These are phyloP conservation scores for Rhadinocentrus ornatus DNA, from an alignment of 2,797 vertebrate genomes.

Conservation along the genomic window DNA sequence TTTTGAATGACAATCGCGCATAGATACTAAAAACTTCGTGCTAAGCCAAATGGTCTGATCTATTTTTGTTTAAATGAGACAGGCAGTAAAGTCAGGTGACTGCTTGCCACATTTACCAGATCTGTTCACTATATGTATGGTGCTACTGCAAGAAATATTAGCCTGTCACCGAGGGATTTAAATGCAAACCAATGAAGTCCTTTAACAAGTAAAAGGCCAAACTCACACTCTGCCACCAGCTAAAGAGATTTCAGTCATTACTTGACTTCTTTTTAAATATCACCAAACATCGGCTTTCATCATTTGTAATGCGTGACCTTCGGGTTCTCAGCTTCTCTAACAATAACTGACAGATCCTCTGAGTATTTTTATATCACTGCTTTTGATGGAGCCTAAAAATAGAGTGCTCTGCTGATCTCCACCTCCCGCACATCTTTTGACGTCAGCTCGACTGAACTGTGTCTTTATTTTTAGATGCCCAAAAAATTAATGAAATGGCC, in stretches of 20 bases:
- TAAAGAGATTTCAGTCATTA: conserved; percentile 80
- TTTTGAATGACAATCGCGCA: background rate
- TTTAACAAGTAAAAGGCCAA: conserved; percentile 63
- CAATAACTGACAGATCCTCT: conserved; percentile 63
- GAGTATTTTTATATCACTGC: conserved; percentile 68
- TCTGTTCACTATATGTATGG: conserved; percentile 13
- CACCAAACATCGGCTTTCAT: conserved; percentile 73
- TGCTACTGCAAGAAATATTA: conserved; percentile 42
- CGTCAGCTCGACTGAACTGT: conserved; percentile 55
- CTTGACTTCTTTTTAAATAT: conserved; percentile 76
- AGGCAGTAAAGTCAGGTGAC: conserved; percentile 12
- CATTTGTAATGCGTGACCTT: conserved; percentile 68
- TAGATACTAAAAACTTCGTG: background rate
- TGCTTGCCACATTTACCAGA: conserved; percentile 4
- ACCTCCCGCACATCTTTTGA: conserved; percentile 56
- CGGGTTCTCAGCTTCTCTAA: conserved; percentile 67
- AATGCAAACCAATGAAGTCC: conserved; percentile 52
- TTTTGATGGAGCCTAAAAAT: conserved; percentile 81
- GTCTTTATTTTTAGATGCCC: conserved; percentile 78
- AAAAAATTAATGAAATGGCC: conserved; percentile 71
- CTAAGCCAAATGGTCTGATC: background rate
- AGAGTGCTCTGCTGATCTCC: conserved; percentile 72
- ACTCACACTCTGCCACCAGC: conserved; percentile 67
- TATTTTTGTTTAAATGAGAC: background rate
- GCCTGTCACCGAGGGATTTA: conserved; percentile 40